Evolutionary conservation across 2,888 invertebrate species (phyloP).

Genomic region (Synergus laeviventris): DNA sequence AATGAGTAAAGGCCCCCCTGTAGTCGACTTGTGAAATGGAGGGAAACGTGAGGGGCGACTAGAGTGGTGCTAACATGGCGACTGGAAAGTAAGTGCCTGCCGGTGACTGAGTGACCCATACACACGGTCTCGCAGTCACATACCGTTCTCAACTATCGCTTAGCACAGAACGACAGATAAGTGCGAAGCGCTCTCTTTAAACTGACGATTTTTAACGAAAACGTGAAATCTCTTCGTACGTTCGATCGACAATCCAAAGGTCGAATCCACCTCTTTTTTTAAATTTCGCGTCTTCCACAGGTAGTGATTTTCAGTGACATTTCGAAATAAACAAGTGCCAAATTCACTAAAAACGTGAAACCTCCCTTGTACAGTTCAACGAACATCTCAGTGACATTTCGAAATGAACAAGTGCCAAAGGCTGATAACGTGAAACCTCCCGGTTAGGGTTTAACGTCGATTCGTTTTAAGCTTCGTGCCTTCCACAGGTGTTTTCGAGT

Average conservation of each 20-base stretch:
- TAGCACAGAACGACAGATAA: conserved; percentile 50
- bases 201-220: background rate
- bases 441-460: too few relatives aligned
- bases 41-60: conserved; percentile 51
- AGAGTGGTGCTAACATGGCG: conserved; percentile 63
- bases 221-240: background rate
- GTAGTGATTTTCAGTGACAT: conserved; percentile 11
- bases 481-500: background rate
- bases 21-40: conserved; percentile 47
- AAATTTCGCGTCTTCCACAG: background rate
- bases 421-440: too few relatives aligned
- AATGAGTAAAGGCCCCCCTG: conserved; percentile 37
- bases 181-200: conserved; percentile 40
- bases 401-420: too few relatives aligned
- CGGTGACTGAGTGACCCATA: conserved; percentile 67
- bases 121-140: conserved; percentile 62
- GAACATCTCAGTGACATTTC: too few relatives aligned
- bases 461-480: background rate
- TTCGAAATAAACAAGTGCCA: conserved; percentile 27
- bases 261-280: background rate
- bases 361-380: background rate
- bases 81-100: conserved; percentile 67
- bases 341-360: background rate
- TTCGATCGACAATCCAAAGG: background rate
- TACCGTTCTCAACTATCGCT: conserved; percentile 64